Percentiles rank a stretch among this genome's conserved stretches.
Evolutionary conservation across 2,888 invertebrate genomes (phyloP).

Genomic region (Panopea generosa): DNA sequence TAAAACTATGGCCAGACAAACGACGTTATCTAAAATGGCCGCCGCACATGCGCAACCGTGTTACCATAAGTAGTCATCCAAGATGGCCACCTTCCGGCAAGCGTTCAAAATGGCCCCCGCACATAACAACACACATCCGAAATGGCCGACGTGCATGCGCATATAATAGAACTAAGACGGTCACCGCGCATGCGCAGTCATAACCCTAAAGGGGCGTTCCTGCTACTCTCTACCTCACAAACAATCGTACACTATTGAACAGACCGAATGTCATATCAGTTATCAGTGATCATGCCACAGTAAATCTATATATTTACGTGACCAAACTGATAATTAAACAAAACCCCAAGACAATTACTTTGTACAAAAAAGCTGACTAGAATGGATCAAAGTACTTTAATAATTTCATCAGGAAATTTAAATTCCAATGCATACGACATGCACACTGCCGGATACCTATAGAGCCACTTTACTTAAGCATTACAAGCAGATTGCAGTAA

Average conservation of each 20-base stretch:
- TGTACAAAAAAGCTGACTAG: constrained; percentile 20
- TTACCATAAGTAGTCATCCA: too few species aligned
- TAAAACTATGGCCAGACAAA: too few species aligned
- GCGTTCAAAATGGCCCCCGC: too few species aligned
- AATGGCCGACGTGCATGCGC: too few species aligned
- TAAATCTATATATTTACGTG: constrained; percentile 22
- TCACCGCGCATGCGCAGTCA: too few species aligned
- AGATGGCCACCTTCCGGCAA: too few species aligned
- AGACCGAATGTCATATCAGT: constrained; percentile 20
- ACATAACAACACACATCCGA: too few species aligned
- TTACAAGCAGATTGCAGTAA: constrained; percentile 4
- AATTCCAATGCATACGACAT: neutral
- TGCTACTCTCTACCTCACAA: constrained; percentile 35
- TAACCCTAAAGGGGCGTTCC: too few species aligned
- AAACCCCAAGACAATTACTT: constrained; percentile 9
- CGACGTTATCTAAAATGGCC: too few species aligned
- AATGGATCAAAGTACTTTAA: constrained; percentile 6
- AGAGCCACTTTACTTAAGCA: neutral
- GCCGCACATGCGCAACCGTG: too few species aligned
- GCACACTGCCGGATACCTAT: neutral
- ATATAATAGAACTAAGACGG: too few species aligned
- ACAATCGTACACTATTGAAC: constrained; percentile 22
- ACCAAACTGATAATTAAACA: constrained; percentile 19
- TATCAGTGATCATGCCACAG: constrained; percentile 32
- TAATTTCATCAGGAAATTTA: constrained; percentile 12